phyloP scores from a whole-genome alignment of 2,888 invertebrate genomes.

The Synanthedon formicaeformis region DNA sequence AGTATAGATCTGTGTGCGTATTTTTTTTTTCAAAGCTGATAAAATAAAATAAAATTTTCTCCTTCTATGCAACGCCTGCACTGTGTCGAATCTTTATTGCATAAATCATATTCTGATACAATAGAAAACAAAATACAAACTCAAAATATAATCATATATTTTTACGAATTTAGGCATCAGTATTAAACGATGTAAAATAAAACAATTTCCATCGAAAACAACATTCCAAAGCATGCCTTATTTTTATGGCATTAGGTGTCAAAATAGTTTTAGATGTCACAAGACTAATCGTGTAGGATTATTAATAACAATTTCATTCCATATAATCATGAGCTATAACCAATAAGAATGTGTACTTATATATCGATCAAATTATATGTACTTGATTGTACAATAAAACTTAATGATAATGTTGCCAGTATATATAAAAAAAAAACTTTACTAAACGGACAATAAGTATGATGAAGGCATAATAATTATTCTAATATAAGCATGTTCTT shows the following conservation, averaged over 20 bases:
- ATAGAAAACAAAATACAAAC: too few relatives aligned
- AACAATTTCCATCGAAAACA: background rate
- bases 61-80: too few relatives aligned
- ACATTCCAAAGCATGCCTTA: constrained; percentile 29
- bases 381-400: background rate
- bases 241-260: constrained; percentile 22
- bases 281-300: background rate
- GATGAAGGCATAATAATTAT: background rate
- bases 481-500: background rate
- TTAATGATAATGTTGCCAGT: background rate
- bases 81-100: too few relatives aligned
- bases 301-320: too few relatives aligned
- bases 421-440: background rate
- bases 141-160: too few relatives aligned
- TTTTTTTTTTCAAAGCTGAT: too few relatives aligned
- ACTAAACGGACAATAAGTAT: background rate
- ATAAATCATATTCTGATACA: too few relatives aligned
- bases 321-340: too few relatives aligned
- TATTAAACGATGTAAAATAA: background rate
- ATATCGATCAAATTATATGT: background rate
- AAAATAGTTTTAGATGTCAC: constrained; percentile 14
- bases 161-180: too few relatives aligned
- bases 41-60: too few relatives aligned
- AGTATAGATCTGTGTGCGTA: too few relatives aligned
- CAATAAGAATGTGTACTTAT: too few relatives aligned